phyloP scores from a whole-genome alignment of 2,888 invertebrate genomes.

The Drosophila lacicola region DNA sequence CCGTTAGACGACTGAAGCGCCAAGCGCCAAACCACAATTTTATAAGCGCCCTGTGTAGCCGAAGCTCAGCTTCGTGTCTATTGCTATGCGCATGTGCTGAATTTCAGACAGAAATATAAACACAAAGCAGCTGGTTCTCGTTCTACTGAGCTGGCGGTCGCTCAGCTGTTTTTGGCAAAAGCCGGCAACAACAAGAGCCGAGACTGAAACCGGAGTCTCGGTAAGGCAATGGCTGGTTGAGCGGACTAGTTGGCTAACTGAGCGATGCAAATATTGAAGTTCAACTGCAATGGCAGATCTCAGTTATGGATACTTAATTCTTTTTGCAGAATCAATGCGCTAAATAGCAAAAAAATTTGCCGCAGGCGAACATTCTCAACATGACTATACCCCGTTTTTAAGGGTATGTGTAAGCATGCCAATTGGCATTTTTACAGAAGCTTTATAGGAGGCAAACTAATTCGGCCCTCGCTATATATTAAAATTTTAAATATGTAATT shows the following conservation, averaged over 20 bases:
- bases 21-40: constrained; percentile 60
- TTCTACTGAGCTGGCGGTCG: neutral
- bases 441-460: too few relatives aligned
- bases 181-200: constrained; percentile 71
- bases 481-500: too few relatives aligned
- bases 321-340: neutral
- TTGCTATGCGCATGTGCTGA: constrained; percentile 55
- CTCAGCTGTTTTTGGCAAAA: constrained; percentile 71
- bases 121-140: constrained; percentile 69
- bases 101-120: constrained; percentile 64
- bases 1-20: constrained; percentile 75
- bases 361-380: too few relatives aligned
- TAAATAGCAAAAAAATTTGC: neutral
- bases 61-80: constrained; percentile 64
- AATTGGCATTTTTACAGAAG: too few relatives aligned
- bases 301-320: neutral
- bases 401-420: too few relatives aligned
- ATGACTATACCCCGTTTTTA: too few relatives aligned
- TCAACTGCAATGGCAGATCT: constrained; percentile 34
- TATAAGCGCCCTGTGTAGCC: constrained; percentile 55
- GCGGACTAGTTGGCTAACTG: constrained; percentile 20
- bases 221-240: constrained; percentile 17
- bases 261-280: constrained; percentile 34
- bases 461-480: too few relatives aligned
- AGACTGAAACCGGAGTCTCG: constrained; percentile 22